These are phyloP conservation scores for Bombus superbus DNA, from an alignment of 1,140 invertebrate genomes.

Conservation along the genomic window DNA sequence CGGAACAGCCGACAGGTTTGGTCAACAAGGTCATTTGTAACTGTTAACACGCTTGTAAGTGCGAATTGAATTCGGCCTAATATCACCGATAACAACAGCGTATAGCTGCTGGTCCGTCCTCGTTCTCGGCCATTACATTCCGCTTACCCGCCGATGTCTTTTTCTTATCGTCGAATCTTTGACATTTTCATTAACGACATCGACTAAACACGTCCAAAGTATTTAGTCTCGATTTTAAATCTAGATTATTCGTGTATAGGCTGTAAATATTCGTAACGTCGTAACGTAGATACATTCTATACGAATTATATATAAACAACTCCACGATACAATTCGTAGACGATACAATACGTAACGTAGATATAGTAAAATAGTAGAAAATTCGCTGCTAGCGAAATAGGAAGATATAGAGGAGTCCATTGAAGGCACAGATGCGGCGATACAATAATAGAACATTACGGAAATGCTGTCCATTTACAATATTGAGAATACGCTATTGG, in stretches of 20 bases:
- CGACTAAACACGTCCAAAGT: fast-evolving
- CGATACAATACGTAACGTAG: background rate
- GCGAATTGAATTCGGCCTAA: slow-evolving; percentile 67
- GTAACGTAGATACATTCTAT: background rate
- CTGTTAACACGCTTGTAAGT: slow-evolving; percentile 65
- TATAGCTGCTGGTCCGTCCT: background rate
- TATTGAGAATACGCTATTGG: background rate
- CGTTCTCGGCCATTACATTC: background rate
- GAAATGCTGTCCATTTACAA: background rate
- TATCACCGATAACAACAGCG: slow-evolving; percentile 41
- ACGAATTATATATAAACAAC: background rate
- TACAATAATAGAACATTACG: background rate
- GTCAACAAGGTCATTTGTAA: slow-evolving; percentile 68
- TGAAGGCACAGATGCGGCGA: background rate
- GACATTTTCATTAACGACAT: background rate
- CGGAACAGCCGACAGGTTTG: slow-evolving; percentile 67
- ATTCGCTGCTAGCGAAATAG: background rate
- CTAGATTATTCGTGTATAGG: background rate
- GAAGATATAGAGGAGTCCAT: background rate
- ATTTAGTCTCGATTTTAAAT: background rate
- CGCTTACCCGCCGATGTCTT: no score
- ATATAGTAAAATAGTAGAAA: no score
- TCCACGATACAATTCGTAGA: background rate
- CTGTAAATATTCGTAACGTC: no score
- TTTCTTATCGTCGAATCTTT: background rate